Conservation (phyloP, 2,113 vertebrate species). For the Platysternon megacephalum region DNA sequence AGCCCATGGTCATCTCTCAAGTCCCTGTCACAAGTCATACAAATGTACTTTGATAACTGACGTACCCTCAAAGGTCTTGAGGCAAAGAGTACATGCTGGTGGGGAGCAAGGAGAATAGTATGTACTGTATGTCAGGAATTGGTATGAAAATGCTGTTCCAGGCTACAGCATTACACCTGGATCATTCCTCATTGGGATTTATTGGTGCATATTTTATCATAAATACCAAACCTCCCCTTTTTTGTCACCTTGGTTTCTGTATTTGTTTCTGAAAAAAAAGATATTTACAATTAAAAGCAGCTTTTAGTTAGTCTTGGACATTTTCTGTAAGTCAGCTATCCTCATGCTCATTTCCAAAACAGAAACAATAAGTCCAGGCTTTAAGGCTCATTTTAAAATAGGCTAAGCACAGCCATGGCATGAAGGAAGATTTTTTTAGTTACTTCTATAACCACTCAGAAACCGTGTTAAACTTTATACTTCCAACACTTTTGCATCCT, state of each 20-base stretch:
- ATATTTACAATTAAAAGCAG: conserved; percentile 68
- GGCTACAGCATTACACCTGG: not conserved
- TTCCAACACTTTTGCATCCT: not conserved
- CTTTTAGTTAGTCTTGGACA: conserved; percentile 34
- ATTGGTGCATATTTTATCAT: conserved; percentile 61
- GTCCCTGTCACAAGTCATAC: not conserved
- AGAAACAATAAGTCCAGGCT: not conserved
- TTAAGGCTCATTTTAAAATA: conserved; percentile 27
- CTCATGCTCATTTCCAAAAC: conserved; percentile 13
- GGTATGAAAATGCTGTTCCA: conserved; percentile 25
- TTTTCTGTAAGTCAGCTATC: conserved; percentile 1
- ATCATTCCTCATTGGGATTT: conserved; percentile 31
- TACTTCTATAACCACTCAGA: not conserved
- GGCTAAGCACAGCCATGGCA: conserved; percentile 8
- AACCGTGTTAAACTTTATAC: not conserved
- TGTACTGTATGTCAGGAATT: not conserved
- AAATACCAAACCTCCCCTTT: conserved; percentile 6
- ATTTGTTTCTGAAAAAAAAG: conserved; percentile 51
- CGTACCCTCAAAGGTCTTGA: not conserved
- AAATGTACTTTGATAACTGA: not conserved
- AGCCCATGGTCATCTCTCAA: not conserved
- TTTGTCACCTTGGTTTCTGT: conserved; percentile 5
- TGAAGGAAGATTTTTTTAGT: not conserved
- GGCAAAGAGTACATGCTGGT: not conserved
- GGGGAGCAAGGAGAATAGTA: not conserved